These are phyloP conservation scores for Semotilus atromaculatus DNA, from an alignment of 2,797 vertebrate genomes.

Conservation along the genomic window DNA sequence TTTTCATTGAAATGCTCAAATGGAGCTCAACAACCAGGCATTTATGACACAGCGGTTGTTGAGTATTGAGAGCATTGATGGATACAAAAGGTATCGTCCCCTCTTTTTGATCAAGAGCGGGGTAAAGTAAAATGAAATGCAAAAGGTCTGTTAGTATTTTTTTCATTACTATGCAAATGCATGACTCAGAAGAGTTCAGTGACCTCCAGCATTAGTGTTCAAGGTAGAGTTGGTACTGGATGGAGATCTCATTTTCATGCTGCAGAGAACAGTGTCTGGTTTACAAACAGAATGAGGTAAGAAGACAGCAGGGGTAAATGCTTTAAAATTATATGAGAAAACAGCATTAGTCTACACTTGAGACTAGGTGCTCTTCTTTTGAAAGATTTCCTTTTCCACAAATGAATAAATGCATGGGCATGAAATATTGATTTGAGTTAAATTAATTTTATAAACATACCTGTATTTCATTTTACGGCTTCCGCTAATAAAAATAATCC, in stretches of 20 bases:
- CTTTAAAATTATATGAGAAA: constrained; percentile 1
- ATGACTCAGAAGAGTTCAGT: constrained; percentile 38
- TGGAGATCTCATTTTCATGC: constrained; percentile 48
- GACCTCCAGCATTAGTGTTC: constrained; percentile 40
- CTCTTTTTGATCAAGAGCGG: constrained; percentile 31
- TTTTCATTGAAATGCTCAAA: constrained; percentile 10
- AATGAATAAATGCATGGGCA: not conserved
- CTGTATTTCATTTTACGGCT: not conserved
- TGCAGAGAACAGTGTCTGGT: constrained; percentile 21
- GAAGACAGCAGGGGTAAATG: constrained; percentile 8
- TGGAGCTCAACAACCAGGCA: constrained; percentile 13
- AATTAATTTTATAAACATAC: not conserved
- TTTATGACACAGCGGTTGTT: constrained; percentile 5
- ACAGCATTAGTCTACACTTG: not conserved
- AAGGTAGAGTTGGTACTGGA: constrained; percentile 22
- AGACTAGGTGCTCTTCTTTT: not conserved
- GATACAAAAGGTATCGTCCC: constrained; percentile 28
- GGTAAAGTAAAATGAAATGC: constrained; percentile 19
- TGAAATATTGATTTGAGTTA: not conserved
- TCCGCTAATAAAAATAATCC: not conserved
- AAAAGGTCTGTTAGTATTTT: constrained; percentile 36
- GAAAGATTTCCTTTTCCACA: not conserved
- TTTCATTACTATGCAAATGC: constrained; percentile 43
- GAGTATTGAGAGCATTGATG: constrained; percentile 19
- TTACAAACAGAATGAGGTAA: constrained; percentile 27